Percentiles rank a stretch among this genome's conserved stretches.
Conservation (phyloP, 1,140 invertebrate genomes). For the Helicorthomorpha holstii region DNA sequence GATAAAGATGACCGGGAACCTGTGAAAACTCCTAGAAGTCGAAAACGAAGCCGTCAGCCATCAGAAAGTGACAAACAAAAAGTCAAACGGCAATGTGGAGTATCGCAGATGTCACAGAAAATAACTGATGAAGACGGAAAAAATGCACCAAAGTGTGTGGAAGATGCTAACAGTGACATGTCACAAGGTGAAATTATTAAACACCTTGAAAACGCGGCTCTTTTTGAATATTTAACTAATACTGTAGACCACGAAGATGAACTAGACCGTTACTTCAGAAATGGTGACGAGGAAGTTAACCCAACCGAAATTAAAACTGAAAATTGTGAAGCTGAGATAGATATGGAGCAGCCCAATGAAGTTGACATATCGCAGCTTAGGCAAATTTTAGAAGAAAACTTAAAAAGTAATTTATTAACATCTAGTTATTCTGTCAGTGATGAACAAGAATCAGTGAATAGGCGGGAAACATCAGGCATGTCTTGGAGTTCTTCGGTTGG, state of each 20-base stretch:
- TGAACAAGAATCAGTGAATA: no score
- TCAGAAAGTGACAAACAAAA: no score
- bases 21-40: no score
- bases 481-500: no score
- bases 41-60: no score
- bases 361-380: constrained; percentile 53
- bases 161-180: neutral
- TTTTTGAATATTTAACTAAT: constrained; percentile 53
- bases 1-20: no score
- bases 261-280: constrained; percentile 3
- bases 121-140: neutral
- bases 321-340: neutral
- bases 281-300: neutral
- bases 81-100: no score
- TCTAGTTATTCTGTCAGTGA: no score
- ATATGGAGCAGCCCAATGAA: constrained; percentile 27
- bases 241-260: constrained; percentile 7
- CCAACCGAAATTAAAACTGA: no score
- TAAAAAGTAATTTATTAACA: no score
- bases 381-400: constrained; percentile 46
- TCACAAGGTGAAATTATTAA: constrained; percentile 23
- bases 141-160: neutral
- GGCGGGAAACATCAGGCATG: no score
- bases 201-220: constrained; percentile 52
- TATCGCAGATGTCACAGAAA: neutral